Percentiles rank a stretch among this genome's conserved stretches.
phyloP scores from a whole-genome alignment of 2,113 vertebrate genomes.

The Podarcis muralis region DNA sequence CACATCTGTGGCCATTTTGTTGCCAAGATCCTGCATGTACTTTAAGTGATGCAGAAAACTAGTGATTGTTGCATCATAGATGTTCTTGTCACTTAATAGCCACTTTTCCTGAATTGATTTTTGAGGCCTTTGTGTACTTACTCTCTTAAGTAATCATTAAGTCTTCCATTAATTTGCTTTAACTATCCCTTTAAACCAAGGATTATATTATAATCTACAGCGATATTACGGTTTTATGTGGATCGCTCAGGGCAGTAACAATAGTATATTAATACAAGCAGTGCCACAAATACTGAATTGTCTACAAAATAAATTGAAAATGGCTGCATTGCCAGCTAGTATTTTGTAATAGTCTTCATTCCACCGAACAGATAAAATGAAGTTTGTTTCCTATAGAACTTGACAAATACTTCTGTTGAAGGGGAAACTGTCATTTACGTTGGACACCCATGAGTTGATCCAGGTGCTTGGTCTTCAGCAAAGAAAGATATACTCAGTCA shows the following conservation, averaged over 20 bases:
- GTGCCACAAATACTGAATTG: neutral
- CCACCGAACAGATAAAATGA: neutral
- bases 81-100: neutral
- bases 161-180: neutral
- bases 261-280: neutral
- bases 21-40: neutral
- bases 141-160: neutral
- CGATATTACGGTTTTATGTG: neutral
- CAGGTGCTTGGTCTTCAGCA: constrained; percentile 71
- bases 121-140: neutral
- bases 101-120: neutral
- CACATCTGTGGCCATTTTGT: neutral
- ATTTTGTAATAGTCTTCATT: neutral
- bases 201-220: neutral
- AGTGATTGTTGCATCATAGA: neutral
- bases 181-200: neutral
- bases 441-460: constrained; percentile 73
- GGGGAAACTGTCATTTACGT: constrained; percentile 59
- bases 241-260: neutral
- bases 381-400: rapidly evolving
- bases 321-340: neutral
- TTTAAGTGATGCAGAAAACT: neutral
- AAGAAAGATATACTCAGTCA: constrained; percentile 46
- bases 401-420: constrained; percentile 34
- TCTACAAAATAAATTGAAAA: neutral